phyloP scores from a whole-genome alignment of 2,797 vertebrate species.

The Megalops cyprinoides region DNA sequence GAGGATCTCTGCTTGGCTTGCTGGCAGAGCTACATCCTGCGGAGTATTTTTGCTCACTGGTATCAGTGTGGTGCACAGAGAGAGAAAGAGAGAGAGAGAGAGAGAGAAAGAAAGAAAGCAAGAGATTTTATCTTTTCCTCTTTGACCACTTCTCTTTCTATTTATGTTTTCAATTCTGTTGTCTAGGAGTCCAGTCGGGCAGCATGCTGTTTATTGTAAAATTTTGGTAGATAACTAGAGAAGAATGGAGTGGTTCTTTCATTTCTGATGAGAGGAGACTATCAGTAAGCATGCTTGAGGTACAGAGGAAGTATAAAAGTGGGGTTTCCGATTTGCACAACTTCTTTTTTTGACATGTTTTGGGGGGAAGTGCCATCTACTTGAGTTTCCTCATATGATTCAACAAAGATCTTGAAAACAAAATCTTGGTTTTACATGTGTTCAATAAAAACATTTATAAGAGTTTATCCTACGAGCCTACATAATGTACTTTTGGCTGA shows the following conservation, averaged over 20 bases:
- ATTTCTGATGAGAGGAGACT: neutral
- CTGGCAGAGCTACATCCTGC: conserved; percentile 67
- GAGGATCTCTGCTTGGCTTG: conserved; percentile 65
- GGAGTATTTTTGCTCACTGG: conserved; percentile 53
- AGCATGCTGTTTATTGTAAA: neutral
- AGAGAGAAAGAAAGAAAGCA: neutral
- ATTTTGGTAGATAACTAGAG: neutral
- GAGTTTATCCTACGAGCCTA: too few relatives aligned
- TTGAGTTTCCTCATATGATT: conserved; percentile 41
- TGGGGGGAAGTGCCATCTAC: conserved; percentile 44
- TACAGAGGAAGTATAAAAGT: neutral
- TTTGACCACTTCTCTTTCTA: neutral
- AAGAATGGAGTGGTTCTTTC: neutral
- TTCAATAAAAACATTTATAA: neutral
- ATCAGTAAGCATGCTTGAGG: neutral
- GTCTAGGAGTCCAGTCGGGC: too few relatives aligned
- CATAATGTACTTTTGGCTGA: too few relatives aligned
- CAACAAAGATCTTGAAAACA: neutral
- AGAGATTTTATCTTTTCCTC: too few relatives aligned
- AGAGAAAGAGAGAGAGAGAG: neutral
- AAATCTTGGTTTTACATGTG: neutral
- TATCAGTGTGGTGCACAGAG: conserved; percentile 29
- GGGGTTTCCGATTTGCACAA: neutral
- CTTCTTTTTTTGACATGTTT: conserved; percentile 24
- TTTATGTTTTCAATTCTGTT: too few relatives aligned